A percentile compares a stretch with the other conserved stretches of the same genome.
Conservation (phyloP, 2,797 vertebrate species). For the Channallabes apus region DNA sequence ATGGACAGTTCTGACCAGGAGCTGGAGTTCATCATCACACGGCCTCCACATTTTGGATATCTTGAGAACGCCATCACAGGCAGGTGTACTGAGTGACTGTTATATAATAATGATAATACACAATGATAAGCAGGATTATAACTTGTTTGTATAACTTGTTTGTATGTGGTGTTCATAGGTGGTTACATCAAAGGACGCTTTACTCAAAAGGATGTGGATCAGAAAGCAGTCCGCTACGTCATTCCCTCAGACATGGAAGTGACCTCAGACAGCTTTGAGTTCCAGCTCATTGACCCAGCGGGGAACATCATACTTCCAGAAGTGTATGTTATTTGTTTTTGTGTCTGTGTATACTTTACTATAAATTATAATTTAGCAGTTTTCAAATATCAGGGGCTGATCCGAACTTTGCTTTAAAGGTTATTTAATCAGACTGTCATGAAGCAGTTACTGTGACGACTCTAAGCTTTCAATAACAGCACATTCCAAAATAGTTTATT, state of each 20-base stretch:
- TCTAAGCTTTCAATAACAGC: neutral
- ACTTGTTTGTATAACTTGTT: too few species aligned
- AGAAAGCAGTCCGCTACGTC: constrained; percentile 63
- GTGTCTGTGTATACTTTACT: neutral
- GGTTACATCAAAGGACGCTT: constrained; percentile 70
- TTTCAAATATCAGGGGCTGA: too few species aligned
- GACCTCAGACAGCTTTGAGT: constrained; percentile 73
- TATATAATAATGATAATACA: neutral
- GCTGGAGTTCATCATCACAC: constrained; percentile 68
- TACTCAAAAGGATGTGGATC: constrained; percentile 72
- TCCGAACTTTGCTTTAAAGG: neutral
- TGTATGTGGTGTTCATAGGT: constrained; percentile 63
- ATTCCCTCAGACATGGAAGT: constrained; percentile 67
- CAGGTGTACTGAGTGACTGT: constrained; percentile 36
- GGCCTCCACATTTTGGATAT: constrained; percentile 66
- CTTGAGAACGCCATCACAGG: constrained; percentile 72
- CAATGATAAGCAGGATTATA: neutral
- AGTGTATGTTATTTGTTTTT: constrained; percentile 52
- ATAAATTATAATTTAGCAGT: neutral
- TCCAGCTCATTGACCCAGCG: constrained; percentile 67
- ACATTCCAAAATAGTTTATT: neutral
- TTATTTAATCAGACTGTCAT: neutral
- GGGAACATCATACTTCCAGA: constrained; percentile 70
- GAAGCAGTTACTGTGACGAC: neutral
- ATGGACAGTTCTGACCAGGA: constrained; percentile 66